These are phyloP conservation scores for Esperia sulphurella DNA, from an alignment of 2,888 invertebrate species.

Conservation along the genomic window DNA sequence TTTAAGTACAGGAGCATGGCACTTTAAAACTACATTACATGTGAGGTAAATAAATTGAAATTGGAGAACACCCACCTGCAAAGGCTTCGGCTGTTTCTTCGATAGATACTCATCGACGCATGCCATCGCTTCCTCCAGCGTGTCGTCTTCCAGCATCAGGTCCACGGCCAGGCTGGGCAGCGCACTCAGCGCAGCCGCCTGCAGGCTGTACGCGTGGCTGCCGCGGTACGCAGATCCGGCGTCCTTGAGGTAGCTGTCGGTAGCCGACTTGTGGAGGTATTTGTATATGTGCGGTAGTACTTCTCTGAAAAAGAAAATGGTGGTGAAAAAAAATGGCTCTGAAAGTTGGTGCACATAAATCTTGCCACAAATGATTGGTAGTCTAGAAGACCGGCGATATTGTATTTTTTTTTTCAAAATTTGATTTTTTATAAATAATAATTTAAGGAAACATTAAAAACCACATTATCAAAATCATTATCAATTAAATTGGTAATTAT, in stretches of 20 bases:
- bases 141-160: slow-evolving; percentile 63
- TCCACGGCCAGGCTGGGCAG: slow-evolving; percentile 64
- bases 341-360: too few relatives aligned
- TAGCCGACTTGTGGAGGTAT: slow-evolving; percentile 72
- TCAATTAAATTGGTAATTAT: too few relatives aligned
- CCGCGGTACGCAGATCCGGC: slow-evolving; percentile 77
- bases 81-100: slow-evolving; percentile 78
- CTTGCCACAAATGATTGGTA: too few relatives aligned
- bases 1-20: neutral
- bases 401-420: too few relatives aligned
- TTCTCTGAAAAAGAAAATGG: slow-evolving; percentile 81
- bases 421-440: too few relatives aligned
- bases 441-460: too few relatives aligned
- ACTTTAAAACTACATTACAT: neutral
- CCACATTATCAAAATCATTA: too few relatives aligned
- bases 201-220: slow-evolving; percentile 70
- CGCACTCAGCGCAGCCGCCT: slow-evolving; percentile 66
- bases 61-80: slow-evolving; percentile 74
- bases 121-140: slow-evolving; percentile 57
- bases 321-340: too few relatives aligned
- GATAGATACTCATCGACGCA: slow-evolving; percentile 76
- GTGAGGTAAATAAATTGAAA: neutral
- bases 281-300: slow-evolving; percentile 81
- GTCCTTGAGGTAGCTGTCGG: slow-evolving; percentile 80
- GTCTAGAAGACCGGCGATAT: too few relatives aligned